Conservation (phyloP, 2,797 vertebrate species). For the Eospalax fontanierii region DNA sequence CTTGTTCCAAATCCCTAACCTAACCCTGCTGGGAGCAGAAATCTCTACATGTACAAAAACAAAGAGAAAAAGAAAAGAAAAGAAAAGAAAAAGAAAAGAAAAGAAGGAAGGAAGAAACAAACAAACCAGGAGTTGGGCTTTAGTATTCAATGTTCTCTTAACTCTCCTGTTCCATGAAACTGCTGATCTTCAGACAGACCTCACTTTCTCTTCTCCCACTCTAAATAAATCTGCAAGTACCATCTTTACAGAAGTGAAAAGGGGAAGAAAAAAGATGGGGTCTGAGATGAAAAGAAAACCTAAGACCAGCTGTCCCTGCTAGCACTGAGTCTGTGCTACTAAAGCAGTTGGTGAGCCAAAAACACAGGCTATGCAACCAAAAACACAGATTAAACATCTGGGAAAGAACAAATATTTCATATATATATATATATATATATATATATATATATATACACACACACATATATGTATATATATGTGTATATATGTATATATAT, state of each 20-base stretch:
- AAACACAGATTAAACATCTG: not conserved
- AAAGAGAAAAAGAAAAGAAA: not conserved
- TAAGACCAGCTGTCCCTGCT: not conserved
- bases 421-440: too few species aligned
- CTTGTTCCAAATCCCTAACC: not conserved
- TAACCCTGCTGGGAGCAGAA: not conserved
- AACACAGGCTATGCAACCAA: not conserved
- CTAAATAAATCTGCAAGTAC: not conserved
- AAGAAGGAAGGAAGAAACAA: too few species aligned
- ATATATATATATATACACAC: too few species aligned
- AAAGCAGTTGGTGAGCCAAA: not conserved
- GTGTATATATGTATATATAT: too few species aligned
- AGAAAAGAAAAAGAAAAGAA: too few species aligned
- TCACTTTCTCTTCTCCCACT: not conserved
- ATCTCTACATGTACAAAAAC: not conserved
- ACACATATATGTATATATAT: too few species aligned
- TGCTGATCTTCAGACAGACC: not conserved
- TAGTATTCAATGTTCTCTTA: not conserved
- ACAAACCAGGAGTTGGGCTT: not conserved
- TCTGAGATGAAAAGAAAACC: constrained; percentile 37
- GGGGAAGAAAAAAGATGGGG: constrained; percentile 32
- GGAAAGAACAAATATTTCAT: not conserved
- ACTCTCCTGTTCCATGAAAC: not conserved
- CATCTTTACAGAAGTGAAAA: constrained; percentile 59
- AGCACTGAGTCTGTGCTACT: not conserved